Evolutionary conservation across 2,797 vertebrate genomes (phyloP).

Genomic region (Gymnothorax reevesii): DNA sequence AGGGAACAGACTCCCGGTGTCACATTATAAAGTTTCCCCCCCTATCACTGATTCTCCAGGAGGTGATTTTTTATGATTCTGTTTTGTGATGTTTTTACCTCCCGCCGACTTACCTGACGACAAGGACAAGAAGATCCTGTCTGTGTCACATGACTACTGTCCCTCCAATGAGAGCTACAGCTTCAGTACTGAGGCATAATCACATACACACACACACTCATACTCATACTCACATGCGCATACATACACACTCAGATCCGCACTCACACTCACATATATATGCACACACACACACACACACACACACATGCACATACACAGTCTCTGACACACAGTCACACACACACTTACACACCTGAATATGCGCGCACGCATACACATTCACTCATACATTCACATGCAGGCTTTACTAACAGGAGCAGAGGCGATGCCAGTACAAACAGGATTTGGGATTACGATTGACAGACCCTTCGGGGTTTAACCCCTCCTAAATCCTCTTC

Average conservation of each 20-base stretch:
- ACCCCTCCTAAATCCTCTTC: no score
- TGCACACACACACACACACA: background rate
- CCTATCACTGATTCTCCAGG: background rate
- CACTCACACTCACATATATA: constrained; percentile 12
- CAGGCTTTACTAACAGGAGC: no score
- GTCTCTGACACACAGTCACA: background rate
- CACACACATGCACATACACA: background rate
- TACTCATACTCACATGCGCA: background rate
- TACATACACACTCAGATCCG: background rate
- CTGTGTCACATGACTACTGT: background rate
- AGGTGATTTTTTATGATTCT: background rate
- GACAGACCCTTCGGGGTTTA: background rate
- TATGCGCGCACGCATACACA: background rate
- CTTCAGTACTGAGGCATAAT: background rate
- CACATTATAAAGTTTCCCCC: background rate
- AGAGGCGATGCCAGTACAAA: background rate
- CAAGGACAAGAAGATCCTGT: background rate
- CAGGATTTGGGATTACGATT: background rate
- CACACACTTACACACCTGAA: background rate
- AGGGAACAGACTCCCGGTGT: background rate
- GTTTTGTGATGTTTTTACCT: background rate
- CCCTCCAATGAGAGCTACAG: background rate
- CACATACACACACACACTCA: background rate
- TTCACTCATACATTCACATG: background rate
- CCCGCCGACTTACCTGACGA: background rate